Evolutionary conservation across 2,797 vertebrate genomes (phyloP).

Genomic region (Onychomys arenicola): DNA sequence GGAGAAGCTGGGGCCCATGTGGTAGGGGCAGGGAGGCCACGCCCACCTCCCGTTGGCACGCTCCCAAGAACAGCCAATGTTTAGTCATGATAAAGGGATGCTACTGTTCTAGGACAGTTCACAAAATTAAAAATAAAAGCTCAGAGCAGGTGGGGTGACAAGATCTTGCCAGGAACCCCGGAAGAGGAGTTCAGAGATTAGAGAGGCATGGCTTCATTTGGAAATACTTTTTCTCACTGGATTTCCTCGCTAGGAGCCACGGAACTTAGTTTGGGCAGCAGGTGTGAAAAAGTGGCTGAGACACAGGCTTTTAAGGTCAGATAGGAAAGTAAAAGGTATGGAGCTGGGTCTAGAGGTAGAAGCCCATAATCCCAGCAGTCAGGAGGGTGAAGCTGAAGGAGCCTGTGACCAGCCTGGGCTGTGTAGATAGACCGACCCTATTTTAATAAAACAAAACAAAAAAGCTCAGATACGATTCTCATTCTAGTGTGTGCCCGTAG

Average conservation of each 20-base stretch:
- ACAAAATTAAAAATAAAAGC: not conserved
- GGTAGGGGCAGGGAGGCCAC: not conserved
- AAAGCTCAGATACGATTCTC: not conserved
- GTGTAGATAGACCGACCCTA: not conserved
- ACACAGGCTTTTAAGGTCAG: not conserved
- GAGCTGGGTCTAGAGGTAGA: not conserved
- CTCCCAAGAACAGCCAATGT: not conserved
- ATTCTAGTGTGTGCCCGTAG: not conserved
- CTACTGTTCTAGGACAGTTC: constrained; percentile 9
- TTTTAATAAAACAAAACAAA: not conserved
- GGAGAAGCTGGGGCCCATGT: not conserved
- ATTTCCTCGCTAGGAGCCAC: not conserved
- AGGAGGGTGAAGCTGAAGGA: not conserved
- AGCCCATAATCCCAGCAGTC: not conserved
- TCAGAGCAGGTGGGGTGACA: not conserved
- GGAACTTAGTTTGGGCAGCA: not conserved
- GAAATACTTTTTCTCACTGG: not conserved
- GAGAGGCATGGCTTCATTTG: not conserved
- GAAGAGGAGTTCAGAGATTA: not conserved
- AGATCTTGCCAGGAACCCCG: not conserved
- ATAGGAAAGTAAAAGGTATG: too few relatives aligned
- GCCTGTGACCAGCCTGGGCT: not conserved
- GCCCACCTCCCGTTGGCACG: not conserved
- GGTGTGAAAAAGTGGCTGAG: not conserved
- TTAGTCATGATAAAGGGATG: not conserved